Conservation (phyloP, 2,113 vertebrate species). For the Opisthocomus hoazin region DNA sequence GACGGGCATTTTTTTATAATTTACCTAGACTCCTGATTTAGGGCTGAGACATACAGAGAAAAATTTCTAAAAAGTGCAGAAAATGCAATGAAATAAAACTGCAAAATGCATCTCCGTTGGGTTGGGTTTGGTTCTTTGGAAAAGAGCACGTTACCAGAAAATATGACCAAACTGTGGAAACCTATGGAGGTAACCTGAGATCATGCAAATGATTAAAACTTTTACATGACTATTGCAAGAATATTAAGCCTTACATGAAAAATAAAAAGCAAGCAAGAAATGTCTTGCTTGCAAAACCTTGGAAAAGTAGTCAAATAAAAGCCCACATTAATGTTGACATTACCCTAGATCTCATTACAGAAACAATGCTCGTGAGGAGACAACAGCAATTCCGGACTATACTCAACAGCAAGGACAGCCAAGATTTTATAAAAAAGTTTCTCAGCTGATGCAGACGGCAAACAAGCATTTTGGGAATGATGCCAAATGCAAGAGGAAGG, state of each 20-base stretch:
- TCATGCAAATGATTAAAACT: not conserved
- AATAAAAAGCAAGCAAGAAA: not conserved
- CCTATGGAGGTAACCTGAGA: not conserved
- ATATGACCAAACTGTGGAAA: not conserved
- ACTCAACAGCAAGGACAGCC: not conserved
- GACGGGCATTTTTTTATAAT: not conserved
- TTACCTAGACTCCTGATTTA: not conserved
- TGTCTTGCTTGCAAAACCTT: not conserved
- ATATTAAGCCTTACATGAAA: not conserved
- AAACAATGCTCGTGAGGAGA: not conserved
- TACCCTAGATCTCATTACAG: not conserved
- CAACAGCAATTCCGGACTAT: not conserved
- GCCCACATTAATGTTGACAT: not conserved
- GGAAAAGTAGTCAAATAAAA: not conserved
- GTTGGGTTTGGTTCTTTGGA: not conserved
- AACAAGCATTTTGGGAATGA: not conserved
- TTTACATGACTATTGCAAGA: not conserved
- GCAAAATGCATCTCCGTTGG: not conserved
- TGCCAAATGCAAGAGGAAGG: constrained; percentile 1
- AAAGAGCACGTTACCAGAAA: not conserved
- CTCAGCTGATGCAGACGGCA: constrained; percentile 1
- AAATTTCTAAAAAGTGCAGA: not conserved
- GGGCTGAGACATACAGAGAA: not conserved
- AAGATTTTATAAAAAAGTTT: not conserved
- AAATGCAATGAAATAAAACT: not conserved